Base-by-base conservation (phyloP, 2,797 vertebrate species). In the Sebastes taczanowskii region DNA sequence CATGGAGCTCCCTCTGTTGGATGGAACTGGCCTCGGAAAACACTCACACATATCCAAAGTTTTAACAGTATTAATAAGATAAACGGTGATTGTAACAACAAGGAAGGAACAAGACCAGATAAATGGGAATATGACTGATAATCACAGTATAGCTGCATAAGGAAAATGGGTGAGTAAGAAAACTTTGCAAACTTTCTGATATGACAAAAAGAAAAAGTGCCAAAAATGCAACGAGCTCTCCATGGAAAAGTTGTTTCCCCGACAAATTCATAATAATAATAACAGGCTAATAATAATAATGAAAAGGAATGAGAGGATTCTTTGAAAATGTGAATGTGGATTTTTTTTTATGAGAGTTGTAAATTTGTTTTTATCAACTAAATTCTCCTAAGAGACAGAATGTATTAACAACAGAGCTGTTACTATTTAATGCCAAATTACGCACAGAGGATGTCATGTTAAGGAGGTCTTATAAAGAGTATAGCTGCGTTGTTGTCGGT, bases 1-100 rank as follows among this genome's bases (percentile, higher is more conserved):
- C 94, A 88, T 79, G 71, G 84, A 93, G 94, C 95, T 69, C 95
- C 94, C 93, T 89, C 94, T 95, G 91, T 90, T 83, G 95, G 94
- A 86, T 2, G 78, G 71, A 78, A 11, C 0, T 38, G 2, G 71
- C 11, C 65, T 64, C 34, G 77, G 49, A 67, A 9, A 9, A 8
- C 64, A 1, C 13, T n/a, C 42, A 35, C 63, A 32, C 3, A 34
- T 52, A 53, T 52, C 52, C 42, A 18, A 5, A 13, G 4, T 30
- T 67, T 56, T 23, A 3, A 2, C 34, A 35, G 34, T 35, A 9
- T 80, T 62, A 63, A 76, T 38, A 46, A 34, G 16, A 10, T n/a
- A 53, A 52, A 27, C 34, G 59, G 5, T 49, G 14, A 65, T 52
- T 64, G 23, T 6, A 2, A 16, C 34, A 74, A 11, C 58, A 63